phyloP scores from a whole-genome alignment of 1,140 invertebrate species.

The Copidosoma floridanum region DNA sequence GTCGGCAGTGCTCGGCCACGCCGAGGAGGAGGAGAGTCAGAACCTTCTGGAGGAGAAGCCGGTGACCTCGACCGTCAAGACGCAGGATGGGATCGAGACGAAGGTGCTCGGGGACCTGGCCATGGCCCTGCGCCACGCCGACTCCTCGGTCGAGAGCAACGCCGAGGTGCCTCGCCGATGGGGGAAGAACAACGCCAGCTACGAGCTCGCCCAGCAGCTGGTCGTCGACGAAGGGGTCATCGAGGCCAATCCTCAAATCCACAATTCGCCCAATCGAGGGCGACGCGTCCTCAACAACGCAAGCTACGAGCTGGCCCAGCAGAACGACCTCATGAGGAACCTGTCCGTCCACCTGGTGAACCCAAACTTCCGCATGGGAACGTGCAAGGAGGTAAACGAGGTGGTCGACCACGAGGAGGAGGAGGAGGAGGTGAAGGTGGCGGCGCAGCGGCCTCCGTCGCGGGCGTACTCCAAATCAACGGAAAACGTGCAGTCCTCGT shows the following conservation, averaged over 20 bases:
- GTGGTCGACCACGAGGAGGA: constrained; percentile 9
- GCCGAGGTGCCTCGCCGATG: constrained; percentile 19
- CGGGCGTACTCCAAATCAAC: constrained; percentile 33
- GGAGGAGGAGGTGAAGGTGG: too few species aligned
- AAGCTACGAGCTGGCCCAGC: constrained; percentile 53
- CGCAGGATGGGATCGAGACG: constrained; percentile 47
- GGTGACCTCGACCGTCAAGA: constrained; percentile 46
- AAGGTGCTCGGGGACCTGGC: constrained; percentile 33
- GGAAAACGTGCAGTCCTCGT: constrained; percentile 13
- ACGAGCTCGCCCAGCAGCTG: constrained; percentile 52
- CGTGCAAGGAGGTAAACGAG: constrained; percentile 48
- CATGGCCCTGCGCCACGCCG: constrained; percentile 16
- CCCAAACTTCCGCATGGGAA: constrained; percentile 46
- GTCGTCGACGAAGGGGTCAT: constrained; percentile 40
- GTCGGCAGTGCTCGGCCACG: background rate
- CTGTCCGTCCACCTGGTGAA: background rate
- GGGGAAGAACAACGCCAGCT: constrained; percentile 51
- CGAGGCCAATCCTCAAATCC: background rate
- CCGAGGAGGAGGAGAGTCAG: constrained; percentile 26
- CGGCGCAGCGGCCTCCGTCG: background rate
- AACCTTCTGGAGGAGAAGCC: constrained; percentile 30
- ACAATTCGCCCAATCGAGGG: background rate
- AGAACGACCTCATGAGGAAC: constrained; percentile 35
- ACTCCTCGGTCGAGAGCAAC: background rate
- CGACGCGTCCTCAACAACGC: constrained; percentile 47